Evolutionary conservation across 2,888 invertebrate species (phyloP).

Genomic region (Cordilura impudica): DNA sequence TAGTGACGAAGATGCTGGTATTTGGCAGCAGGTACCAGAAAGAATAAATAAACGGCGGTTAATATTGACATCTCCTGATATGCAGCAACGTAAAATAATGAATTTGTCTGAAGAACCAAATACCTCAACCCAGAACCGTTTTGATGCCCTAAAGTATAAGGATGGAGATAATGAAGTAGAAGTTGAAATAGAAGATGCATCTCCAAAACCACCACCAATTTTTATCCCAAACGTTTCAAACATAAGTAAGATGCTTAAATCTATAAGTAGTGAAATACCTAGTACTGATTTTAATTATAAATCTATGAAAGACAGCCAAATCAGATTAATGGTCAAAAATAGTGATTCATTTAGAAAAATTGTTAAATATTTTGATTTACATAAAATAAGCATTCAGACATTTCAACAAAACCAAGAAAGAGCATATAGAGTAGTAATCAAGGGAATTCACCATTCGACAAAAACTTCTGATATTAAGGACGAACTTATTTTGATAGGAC

Average conservation of each 20-base stretch:
- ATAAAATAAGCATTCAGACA: slow-evolving; percentile 28
- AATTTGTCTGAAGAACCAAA: neutral
- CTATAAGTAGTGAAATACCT: too few relatives aligned
- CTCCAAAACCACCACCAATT: too few relatives aligned
- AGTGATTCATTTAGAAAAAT: too few relatives aligned
- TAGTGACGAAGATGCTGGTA: neutral
- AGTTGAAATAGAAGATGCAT: neutral
- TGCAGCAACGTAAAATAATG: neutral
- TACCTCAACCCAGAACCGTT: neutral
- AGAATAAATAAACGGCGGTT: neutral
- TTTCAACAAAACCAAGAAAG: slow-evolving; percentile 34
- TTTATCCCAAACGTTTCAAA: too few relatives aligned
- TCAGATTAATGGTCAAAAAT: too few relatives aligned
- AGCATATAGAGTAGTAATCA: slow-evolving; percentile 36
- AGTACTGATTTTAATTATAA: too few relatives aligned
- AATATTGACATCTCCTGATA: neutral
- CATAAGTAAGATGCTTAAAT: too few relatives aligned
- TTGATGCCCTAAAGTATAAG: neutral
- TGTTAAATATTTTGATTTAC: neutral
- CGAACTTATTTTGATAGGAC: too few relatives aligned
- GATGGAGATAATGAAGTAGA: neutral
- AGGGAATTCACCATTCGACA: too few relatives aligned
- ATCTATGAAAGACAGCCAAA: too few relatives aligned
- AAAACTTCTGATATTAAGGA: too few relatives aligned
- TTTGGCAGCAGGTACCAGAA: neutral